Conservation (phyloP, 2,888 invertebrate species). For the Tenthredo notha region DNA sequence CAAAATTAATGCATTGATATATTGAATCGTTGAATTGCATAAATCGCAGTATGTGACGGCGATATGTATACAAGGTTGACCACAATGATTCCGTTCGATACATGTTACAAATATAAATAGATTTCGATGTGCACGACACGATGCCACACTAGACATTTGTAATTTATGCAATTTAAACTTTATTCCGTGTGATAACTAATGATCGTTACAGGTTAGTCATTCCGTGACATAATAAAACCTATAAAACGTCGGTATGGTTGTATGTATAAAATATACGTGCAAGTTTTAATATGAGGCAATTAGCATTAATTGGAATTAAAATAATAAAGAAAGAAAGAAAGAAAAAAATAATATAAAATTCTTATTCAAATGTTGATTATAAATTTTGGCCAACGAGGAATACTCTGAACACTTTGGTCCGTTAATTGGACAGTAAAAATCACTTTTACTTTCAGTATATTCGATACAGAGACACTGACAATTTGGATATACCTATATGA, state of each 20-base stretch:
- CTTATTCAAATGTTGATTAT: neutral
- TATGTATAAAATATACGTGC: neutral
- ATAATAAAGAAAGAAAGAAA: neutral
- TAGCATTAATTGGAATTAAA: neutral
- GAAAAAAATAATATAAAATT: neutral
- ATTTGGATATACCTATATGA: neutral
- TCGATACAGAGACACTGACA: neutral
- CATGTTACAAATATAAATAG: neutral
- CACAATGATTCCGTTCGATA: neutral
- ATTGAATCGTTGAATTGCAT: neutral
- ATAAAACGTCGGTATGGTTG: neutral
- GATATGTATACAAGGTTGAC: neutral
- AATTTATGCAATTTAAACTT: neutral
- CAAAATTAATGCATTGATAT: neutral
- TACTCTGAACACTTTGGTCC: neutral
- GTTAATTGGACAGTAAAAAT: slow-evolving; percentile 23
- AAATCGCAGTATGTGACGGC: neutral
- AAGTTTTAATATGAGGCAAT: neutral
- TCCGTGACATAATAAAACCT: neutral
- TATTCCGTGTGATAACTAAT: neutral
- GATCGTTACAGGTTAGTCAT: slow-evolving; percentile 7
- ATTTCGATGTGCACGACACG: neutral
- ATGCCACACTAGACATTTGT: neutral
- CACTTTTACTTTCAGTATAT: slow-evolving; percentile 27
- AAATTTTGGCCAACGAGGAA: neutral